Evolutionary conservation across 1,140 invertebrate genomes (phyloP), one percentile per base, ranked within the genome.

Genomic region (Drosophila serrata): DNA sequence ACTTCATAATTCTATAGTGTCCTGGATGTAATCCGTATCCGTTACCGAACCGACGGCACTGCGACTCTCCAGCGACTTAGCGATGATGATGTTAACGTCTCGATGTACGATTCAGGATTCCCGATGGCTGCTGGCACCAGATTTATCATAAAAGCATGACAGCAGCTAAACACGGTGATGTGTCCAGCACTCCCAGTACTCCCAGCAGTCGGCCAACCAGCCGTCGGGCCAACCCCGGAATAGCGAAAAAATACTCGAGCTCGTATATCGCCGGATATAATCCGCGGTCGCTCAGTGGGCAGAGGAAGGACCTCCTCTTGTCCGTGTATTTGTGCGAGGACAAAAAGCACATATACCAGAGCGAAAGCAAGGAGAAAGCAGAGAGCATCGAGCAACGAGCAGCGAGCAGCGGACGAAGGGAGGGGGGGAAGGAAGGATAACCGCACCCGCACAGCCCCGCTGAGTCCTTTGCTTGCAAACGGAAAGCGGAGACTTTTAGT

Each of bases 91-190:
- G 85, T 90, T 90, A 85, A 85, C 90, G 82, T 92, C 84, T 92
- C 90, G 90, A 92, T 92, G 77, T 92, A 82, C 90, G 82, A 90
- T 92, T 90, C 78, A 81, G 91, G 90, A 92, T 92, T 92, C 61
- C 56, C 56, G 61, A 63, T 63, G 39, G 51, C 51, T 55, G 51
- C 51, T 55, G 51, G 51, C 51, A 55, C 58, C 61, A 92, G 90
- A 92, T 92, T 92, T 92, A 92, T 92, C 90, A 92, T 92, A 92
- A 92, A 90, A 91, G 82, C 90, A 81, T 90, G 82, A 91, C 90
- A 90, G 80, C 65, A 79, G 86, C 85, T 90, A 90, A 90, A 90
- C 85, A 87, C 51, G 51, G 75, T 75, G 69, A 85, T 91, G 82
- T 91, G 88, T 91, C 88, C 85, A 13, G 48, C 48, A 24, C 15